phyloP scores from a whole-genome alignment of 2,888 invertebrate genomes.

The Uropetala carovei region DNA sequence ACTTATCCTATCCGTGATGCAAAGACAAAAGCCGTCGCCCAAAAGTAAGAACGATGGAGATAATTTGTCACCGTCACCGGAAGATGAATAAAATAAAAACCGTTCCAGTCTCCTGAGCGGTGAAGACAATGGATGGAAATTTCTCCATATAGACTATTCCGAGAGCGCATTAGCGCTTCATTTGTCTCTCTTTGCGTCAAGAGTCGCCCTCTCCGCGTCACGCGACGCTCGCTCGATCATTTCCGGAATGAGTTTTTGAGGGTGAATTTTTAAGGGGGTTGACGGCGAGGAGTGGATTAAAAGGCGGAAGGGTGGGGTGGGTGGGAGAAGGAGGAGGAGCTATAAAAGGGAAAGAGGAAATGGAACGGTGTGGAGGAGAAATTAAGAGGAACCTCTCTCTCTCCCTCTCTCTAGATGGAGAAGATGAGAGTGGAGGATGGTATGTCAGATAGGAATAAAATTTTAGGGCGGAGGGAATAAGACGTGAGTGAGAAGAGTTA shows the following conservation, averaged over 20 bases:
- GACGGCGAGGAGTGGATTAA: background rate
- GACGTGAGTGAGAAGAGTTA: background rate
- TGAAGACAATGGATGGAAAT: slow-evolving; percentile 24
- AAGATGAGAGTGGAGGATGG: background rate
- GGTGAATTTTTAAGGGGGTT: background rate
- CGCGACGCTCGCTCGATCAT: slow-evolving; percentile 40
- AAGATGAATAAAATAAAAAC: slow-evolving; percentile 1
- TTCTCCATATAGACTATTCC: slow-evolving; percentile 16
- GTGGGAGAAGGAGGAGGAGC: background rate
- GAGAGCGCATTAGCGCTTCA: slow-evolving; percentile 45
- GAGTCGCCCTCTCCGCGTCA: background rate
- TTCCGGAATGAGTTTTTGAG: background rate
- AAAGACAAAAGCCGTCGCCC: background rate
- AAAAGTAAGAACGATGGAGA: slow-evolving; percentile 1
- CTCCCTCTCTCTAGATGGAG: background rate
- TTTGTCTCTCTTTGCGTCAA: slow-evolving; percentile 41
- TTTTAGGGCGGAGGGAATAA: background rate
- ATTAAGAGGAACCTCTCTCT: too few relatives aligned
- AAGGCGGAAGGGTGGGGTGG: background rate
- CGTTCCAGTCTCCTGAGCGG: background rate
- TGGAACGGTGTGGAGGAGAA: background rate
- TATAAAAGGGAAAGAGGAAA: background rate
- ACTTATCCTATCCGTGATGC: background rate
- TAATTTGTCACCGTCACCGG: slow-evolving; percentile 11
- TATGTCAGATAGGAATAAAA: background rate